Base-by-base conservation (phyloP, 2,113 vertebrate species). In the Proterorhinus semilunaris region DNA sequence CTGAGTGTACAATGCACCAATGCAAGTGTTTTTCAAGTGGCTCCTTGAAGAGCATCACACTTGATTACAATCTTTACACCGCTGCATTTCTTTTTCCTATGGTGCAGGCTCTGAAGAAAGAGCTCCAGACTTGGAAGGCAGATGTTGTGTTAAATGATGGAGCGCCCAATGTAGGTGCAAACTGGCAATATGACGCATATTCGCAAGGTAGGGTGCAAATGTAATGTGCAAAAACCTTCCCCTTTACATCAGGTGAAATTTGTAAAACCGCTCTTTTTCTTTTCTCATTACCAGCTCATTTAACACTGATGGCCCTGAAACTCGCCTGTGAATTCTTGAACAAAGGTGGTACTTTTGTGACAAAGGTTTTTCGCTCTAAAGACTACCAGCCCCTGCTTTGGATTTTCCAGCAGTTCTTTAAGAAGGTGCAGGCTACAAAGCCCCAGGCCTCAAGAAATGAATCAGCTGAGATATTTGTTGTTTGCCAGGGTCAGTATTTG, bases 341-440 rank as follows among this genome's bases (percentile, higher is more conserved):
- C 62, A 96, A 94, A 79, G 97, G 97, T 0, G 98, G 98, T 59
- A 95, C 93, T 50, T 99, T 99, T 50, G 93, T 99, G 88, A 98
- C 95, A 6, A 99, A 99, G 82, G 95, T 99, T 3, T 99, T 99
- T 81, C 96, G 98, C 47, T 99, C 98, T 36, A 94, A 95, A 64
- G 98, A 99, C 80, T 99, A 99, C 79, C 97, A 98, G 79, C 94
- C 98, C 0, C 92, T 99, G 1, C 89, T 99, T 0, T 99, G 98
- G 98, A 98, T 99, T 87, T 98, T 99, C 85, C 95, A 99, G 88
- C 96, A 99, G 88, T 93, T 99, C 70, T 99, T 99, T 86, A 93
- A 77, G 71, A 98, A 95, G 62, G 96, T 99, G 8, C 96, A 96
- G 79, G 94, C 97, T 80, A 99, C 98, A 63, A 99, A 99, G 36